Evolutionary conservation across 2,113 vertebrate species (phyloP), one percentile per base, ranked within the genome.

Genomic region (Trachemys scripta): DNA sequence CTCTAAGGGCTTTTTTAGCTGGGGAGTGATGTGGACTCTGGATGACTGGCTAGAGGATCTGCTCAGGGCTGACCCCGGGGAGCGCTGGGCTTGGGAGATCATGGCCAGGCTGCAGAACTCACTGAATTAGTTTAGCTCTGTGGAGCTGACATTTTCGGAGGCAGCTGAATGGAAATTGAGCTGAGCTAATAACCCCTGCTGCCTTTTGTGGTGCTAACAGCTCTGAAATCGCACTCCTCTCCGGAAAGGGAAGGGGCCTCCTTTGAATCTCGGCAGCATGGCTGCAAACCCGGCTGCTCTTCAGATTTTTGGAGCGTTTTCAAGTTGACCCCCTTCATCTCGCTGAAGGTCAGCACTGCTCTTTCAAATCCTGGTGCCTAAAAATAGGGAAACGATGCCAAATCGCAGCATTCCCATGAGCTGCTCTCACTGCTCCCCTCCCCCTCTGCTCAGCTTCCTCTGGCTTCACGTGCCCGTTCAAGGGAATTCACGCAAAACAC

Each of bases 81-180:
- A 75, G 10, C 20, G 10, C 35, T 90, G 56, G 24, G 25, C 57
- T 50, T 17, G 38, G 57, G 10, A 84, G 85, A 49, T 65, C 62
- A 10, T 0, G 5, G 31, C 53, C 29, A 72, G 88, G 90, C 49
- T 11, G 0, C 25, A 2, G 88, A 90, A 57, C 81, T 86, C 38
- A 2, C 72, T 69, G 84, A 59, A 7, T 85, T 62, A 80, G 83
- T 79, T 76, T n/a, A 53, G 79, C 86, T 85, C 47, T 50, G 10
- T 0, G 0, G 75, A 87, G 42, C 72, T 96, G 96, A 81, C 56
- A n/a, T 92, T 95, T 85, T 72, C 80, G 87, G 92, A 90, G 78
- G 84, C 79, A 89, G 47, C 0, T 5, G 92, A 82, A 69, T 95
- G 90, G 87, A 82, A 96, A 93, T 50, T 53, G 94, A 94, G 72